Conservation (phyloP, 1,140 invertebrate species). For the Megathymus violae region DNA sequence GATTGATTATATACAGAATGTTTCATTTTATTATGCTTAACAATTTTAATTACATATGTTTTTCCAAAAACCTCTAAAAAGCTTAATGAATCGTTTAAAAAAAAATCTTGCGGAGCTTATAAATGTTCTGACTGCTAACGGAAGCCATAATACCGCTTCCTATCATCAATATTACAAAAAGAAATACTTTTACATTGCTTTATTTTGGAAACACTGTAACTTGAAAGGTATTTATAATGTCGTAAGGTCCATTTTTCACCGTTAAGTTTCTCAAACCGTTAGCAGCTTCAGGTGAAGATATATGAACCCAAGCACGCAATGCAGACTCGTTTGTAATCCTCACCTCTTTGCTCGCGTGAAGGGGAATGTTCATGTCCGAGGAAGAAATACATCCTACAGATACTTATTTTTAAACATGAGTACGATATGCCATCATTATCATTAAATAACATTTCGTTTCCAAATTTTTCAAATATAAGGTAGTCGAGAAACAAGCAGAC, state of each 20-base stretch:
- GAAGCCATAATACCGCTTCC: not conserved
- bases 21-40: too few species aligned
- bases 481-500: too few species aligned
- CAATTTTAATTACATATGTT: too few species aligned
- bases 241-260: not conserved
- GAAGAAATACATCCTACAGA: constrained; percentile 5
- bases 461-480: too few species aligned
- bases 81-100: too few species aligned
- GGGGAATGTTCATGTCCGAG: not conserved
- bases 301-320: constrained; percentile 17
- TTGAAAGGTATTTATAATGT: not conserved
- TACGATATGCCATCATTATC: too few species aligned
- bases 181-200: not conserved
- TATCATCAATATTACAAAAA: not conserved
- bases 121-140: not conserved
- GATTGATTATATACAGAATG: too few species aligned
- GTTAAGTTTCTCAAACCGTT: not conserved
- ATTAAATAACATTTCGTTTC: too few species aligned
- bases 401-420: too few species aligned
- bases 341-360: constrained; percentile 12
- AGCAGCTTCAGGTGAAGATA: constrained; percentile 11
- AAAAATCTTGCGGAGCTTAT: not conserved
- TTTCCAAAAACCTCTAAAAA: too few species aligned
- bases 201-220: not conserved
- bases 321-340: constrained; percentile 24